Evolutionary conservation across 2,888 invertebrate species (phyloP), one percentile per base, ranked within the genome.

Genomic region (Caprella mutica): DNA sequence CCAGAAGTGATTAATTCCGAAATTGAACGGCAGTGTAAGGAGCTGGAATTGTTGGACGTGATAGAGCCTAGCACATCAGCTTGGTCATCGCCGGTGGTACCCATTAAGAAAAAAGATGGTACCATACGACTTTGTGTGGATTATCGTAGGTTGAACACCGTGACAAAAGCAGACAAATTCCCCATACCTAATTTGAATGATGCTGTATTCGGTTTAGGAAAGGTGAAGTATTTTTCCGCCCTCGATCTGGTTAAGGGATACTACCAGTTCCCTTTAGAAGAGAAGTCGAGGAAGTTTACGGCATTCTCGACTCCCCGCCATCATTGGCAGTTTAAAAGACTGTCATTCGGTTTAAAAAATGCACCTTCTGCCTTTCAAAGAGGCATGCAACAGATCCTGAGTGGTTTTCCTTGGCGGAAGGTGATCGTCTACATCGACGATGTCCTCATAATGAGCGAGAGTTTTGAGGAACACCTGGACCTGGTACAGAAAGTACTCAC

Each of bases 41-140:
- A n/a, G n/a, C n/a, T n/a, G n/a, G n/a, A n/a, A n/a, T n/a, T n/a
- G n/a, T n/a, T n/a, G n/a, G n/a, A n/a, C n/a, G n/a, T n/a, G n/a
- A n/a, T n/a, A n/a, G n/a, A n/a, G n/a, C n/a, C n/a, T n/a, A n/a
- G n/a, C n/a, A n/a, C n/a, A n/a, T n/a, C n/a, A n/a, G n/a, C n/a
- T n/a, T n/a, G n/a, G n/a, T n/a, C n/a, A n/a, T n/a, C n/a, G n/a
- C 40, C 26, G 5, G 40, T 40, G 6, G 40, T 40, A 8, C 40
- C 40, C 6, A 40, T 40, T n/a, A n/a, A 17, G 6, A 48, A 48
- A 24, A 48, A 48, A 5, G 24, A 48, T 9, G 14, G 29, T 9
- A 21, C 27, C 9, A 48, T 48, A 48, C 24, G 9, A 29, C 29
- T 48, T 12, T 48, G 48, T 48, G 48, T 48, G n/a, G 48, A 48